Base-by-base conservation (phyloP, 2,888 invertebrate genomes). In the Julus scanicus region DNA sequence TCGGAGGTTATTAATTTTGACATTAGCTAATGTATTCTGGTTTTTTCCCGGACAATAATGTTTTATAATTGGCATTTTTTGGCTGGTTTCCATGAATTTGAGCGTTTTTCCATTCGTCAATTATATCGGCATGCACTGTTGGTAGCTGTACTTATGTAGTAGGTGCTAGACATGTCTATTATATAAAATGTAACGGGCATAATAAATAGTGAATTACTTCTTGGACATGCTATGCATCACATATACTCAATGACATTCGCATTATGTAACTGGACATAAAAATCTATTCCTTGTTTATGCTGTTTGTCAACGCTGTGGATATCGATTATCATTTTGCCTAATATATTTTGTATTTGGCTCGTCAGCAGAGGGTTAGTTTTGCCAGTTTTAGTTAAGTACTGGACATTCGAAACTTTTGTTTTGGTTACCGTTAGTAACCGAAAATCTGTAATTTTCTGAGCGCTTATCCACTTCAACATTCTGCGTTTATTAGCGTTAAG, bases 121-220 rank as follows among this genome's bases (percentile, higher is more conserved):
- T 5, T n/a, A n/a, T n/a, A 57, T 57, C n/a, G 57, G 17, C 17
- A 3, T n/a, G 57, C 29, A 57, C 15, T 57, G 57, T 57, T 57
- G 57, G 57, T 57, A n/a, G n/a, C 57, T 57, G 57, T n/a, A 57
- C 57, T 57, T 57, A n/a, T 29, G 29, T 29, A 29, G 29, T 29
- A 29, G n/a, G 57, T 57, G 57, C n/a, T n/a, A 57, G 17, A 57
- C 57, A 57, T 57, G 57, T n/a, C 57, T 57, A n/a, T 57, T 57
- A 57, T 57, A 57, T 57, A 15, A 57, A 57, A n/a, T 57, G 57
- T 15, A 57, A 57, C 17, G 53, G 57, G 17, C 17, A 17, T 57
- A 57, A 57, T 57, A 17, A 57, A 57, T n/a, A 15, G 1, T 17
- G 57, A n/a, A 57, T 57, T 17, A 1, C 13, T 57, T 17, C 57